phyloP scores from a whole-genome alignment of 2,113 vertebrate species.

The Coryphaenoides rupestris region DNA sequence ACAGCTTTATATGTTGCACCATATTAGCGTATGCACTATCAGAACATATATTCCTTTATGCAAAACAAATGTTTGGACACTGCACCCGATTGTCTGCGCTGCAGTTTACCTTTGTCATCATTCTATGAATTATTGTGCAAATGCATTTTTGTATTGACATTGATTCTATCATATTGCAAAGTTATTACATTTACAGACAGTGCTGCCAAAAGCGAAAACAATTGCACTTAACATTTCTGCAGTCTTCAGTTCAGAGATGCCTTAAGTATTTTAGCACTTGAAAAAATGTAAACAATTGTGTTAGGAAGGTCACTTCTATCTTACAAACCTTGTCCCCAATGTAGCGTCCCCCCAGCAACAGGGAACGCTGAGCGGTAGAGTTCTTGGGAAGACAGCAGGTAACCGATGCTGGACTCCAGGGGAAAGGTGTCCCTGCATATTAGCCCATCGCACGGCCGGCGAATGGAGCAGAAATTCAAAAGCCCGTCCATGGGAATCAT shows the following conservation, averaged over 20 bases:
- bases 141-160: too few species aligned
- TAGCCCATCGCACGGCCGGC: not conserved
- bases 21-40: too few species aligned
- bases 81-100: too few species aligned
- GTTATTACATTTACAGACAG: too few species aligned
- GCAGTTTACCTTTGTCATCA: too few species aligned
- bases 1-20: not conserved
- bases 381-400: slow-evolving; percentile 72
- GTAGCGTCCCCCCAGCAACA: slow-evolving; percentile 60
- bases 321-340: slow-evolving; percentile 66
- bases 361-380: slow-evolving; percentile 76
- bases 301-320: not conserved
- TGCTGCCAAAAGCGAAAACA: too few species aligned
- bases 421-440: slow-evolving; percentile 56
- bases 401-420: slow-evolving; percentile 72
- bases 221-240: too few species aligned
- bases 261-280: not conserved
- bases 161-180: too few species aligned
- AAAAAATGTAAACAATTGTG: not conserved
- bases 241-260: not conserved
- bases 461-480: slow-evolving; percentile 37
- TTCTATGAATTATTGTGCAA: too few species aligned
- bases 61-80: too few species aligned
- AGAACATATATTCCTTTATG: too few species aligned
- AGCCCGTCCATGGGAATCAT: slow-evolving; percentile 76